Evolutionary conservation across 1,140 invertebrate species (phyloP), one percentile per base, ranked within the genome.

Genomic region (Pissodes strobi): DNA sequence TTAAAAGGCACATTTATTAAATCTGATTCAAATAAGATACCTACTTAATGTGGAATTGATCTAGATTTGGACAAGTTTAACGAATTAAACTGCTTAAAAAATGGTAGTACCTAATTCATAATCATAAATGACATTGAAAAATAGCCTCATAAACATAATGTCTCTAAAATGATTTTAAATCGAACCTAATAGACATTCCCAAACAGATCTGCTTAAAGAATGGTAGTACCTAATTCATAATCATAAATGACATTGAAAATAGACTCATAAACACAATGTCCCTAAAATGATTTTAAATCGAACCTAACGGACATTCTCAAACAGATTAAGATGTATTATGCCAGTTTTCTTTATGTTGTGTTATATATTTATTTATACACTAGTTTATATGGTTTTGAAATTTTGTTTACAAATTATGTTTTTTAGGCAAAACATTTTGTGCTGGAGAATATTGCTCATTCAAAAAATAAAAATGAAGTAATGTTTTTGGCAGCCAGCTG

Each of bases 371-470:
- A 15, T 59, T 18, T 4, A 30, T 13, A 8, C n/a, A n/a, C n/a
- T n/a, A n/a, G n/a, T n/a, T n/a, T n/a, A n/a, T n/a, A n/a, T n/a
- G n/a, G n/a, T n/a, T n/a, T n/a, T n/a, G n/a, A n/a, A n/a, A n/a
- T n/a, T 27, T 59, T 18, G 15, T 18, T 10, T 0, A 21, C 5
- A 48, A 18, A n/a, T 2, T 0, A 21, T 6, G 6, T 22, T 22
- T 74, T 75, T 48, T 57, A 77, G 76, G 59, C 65, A 8, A 78
- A 78, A 60, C n/a, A 71, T 58, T 69, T 63, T 43, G 64, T 78
- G 45, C 56, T 74, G 21, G 74, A 77, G 67, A 76, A 78, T 69
- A 75, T 77, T 46, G 69, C 69, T 6, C 69, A 74, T 64, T 39
- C 69, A n/a, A 73, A 67, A 66, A 70, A 49, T 56, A 69, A 73